Base-by-base conservation (phyloP, 2,888 invertebrate species). In the Drosophila setosimentum region DNA sequence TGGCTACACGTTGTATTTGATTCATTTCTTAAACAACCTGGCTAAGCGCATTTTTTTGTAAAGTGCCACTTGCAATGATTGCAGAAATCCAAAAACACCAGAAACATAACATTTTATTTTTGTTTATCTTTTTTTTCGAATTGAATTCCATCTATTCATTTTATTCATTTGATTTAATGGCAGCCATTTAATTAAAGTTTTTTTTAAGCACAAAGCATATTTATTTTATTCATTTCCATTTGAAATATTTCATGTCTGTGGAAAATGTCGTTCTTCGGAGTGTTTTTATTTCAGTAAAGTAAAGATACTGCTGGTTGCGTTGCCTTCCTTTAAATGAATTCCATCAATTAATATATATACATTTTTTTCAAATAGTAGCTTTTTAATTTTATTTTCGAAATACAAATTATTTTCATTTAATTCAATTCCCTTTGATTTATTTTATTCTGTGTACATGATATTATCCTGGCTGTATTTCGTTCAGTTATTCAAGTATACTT, bases 11-110 rank as follows among this genome's bases (percentile, higher is more conserved):
- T 16, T 45, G 45, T 29, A 24, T 27, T 30, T 24, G 35, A 27
- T 64, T 66, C 35, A 35, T 30, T 45, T 50, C 51, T 66, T 45
- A 32, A 35, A 13, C 30, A 7, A 53, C 13, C 10, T 1, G 11
- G 16, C 6, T 27, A 3, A 24, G 3, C 1, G 21, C 3, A n/a
- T 16, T 45, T 45, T 16, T 24, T 21, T n/a, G 40, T n/a, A 10
- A n/a, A n/a, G 10, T 21, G 18, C 18, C 18, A 18, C 18, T 37
- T 3, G 8, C 18, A 37, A 37, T 8, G 21, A 21, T 21, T 8
- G 8, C 4, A 8, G 1, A 16, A 24, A 45, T 45, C 7, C 8
- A 16, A 16, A 45, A 16, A 4, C 2, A 16, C 16, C 16, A 24
- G 1, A 24, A 16, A 24, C 1, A 24, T 24, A 0, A 3, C 7